phyloP scores from a whole-genome alignment of 37 sponge, comb jelly and placozoan genomes.

The Chondrilla cf. caribensis region DNA sequence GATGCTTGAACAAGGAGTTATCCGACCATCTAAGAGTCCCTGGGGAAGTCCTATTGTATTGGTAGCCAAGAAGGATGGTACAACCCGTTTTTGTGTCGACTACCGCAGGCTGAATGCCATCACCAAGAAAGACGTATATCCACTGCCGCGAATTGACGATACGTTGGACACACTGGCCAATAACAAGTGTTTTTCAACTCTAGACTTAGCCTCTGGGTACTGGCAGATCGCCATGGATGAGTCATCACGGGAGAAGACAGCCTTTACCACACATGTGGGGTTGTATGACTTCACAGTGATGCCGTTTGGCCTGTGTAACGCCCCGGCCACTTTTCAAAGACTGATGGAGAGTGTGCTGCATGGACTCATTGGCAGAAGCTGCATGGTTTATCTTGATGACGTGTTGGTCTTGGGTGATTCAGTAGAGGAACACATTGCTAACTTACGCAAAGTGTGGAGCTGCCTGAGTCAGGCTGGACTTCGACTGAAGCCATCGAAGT shows the following conservation, averaged over 20 bases:
- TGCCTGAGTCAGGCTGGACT: conserved; percentile 39
- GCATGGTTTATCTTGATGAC: conserved; percentile 56
- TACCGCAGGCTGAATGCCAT: conserved; percentile 47
- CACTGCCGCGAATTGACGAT: conserved; percentile 55
- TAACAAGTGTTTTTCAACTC: conserved; percentile 31
- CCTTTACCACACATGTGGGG: conserved; percentile 53
- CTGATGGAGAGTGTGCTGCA: conserved; percentile 47
- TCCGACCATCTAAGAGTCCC: conserved; percentile 44
- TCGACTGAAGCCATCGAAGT: conserved; percentile 30
- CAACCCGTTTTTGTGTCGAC: conserved; percentile 48
- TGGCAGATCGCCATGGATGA: conserved; percentile 48
- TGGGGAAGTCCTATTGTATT: conserved; percentile 63
- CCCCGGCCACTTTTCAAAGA: conserved; percentile 54
- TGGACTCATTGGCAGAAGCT: not conserved
- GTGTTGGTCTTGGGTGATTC: conserved; percentile 29
- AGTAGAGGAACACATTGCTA: conserved; percentile 23
- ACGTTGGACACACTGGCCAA: conserved; percentile 34
- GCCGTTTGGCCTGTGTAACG: conserved; percentile 65
- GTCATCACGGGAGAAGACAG: conserved; percentile 52
- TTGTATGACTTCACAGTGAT: conserved; percentile 58
- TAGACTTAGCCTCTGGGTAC: conserved; percentile 70
- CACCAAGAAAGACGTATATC: conserved; percentile 55
- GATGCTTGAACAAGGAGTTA: conserved; percentile 43
- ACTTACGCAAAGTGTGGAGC: conserved; percentile 27
- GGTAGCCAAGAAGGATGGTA: conserved; percentile 46